Evolutionary conservation across 2,888 invertebrate species (phyloP).

Genomic region (Cheilosia soror): DNA sequence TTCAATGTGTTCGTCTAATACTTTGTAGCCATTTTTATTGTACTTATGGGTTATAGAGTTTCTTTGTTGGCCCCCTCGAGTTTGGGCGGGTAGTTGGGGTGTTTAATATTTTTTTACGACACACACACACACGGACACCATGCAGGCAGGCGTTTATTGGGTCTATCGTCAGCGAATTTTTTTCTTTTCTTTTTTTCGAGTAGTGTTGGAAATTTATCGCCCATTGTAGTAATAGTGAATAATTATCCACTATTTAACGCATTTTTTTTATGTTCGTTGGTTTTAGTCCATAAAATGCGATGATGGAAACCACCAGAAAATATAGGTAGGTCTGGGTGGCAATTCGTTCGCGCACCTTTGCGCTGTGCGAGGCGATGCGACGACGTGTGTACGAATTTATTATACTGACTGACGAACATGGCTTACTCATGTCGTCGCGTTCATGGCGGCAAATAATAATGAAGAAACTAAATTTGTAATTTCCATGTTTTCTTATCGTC

Average conservation of each 20-base stretch:
- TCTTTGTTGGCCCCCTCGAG: constrained; percentile 41
- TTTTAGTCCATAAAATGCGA: constrained; percentile 72
- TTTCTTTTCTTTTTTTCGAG: constrained; percentile 53
- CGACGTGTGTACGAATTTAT: neutral
- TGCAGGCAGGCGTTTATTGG: constrained; percentile 66
- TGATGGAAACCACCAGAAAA: constrained; percentile 71
- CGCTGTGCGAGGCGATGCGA: neutral
- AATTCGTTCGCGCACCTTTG: constrained; percentile 59
- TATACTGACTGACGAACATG: constrained; percentile 28
- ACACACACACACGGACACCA: constrained; percentile 37
- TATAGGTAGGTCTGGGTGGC: constrained; percentile 69
- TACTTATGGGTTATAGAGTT: constrained; percentile 68
- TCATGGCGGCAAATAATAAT: constrained; percentile 58
- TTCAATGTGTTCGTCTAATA: constrained; percentile 68
- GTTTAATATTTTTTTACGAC: constrained; percentile 56
- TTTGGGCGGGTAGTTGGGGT: constrained; percentile 39
- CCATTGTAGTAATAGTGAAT: constrained; percentile 76
- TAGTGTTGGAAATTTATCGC: constrained; percentile 71
- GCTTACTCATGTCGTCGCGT: constrained; percentile 49
- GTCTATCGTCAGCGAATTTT: constrained; percentile 60
- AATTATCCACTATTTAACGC: constrained; percentile 75
- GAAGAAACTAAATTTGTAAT: constrained; percentile 63
- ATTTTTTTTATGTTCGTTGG: constrained; percentile 73
- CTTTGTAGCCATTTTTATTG: constrained; percentile 72
- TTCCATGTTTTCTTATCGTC: constrained; percentile 71